Base-by-base conservation (phyloP, 2,113 vertebrate species). In the Apeltes quadracus region DNA sequence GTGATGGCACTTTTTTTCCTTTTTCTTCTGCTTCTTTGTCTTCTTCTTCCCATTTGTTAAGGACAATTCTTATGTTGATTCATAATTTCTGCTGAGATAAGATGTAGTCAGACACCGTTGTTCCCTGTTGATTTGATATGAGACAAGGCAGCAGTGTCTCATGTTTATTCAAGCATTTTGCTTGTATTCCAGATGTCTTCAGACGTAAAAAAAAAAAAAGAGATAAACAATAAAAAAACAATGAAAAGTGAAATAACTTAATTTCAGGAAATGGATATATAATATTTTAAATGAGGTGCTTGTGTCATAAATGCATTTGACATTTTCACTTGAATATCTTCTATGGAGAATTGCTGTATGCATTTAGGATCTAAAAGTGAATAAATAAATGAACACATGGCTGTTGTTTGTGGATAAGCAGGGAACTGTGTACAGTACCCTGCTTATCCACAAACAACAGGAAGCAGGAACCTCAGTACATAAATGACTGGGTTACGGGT, bases 101-200 rank as follows among this genome's bases (percentile, higher is more conserved):
- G 87, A 89, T 90, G 87, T 72, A 85, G 61, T 82, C 81, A 71
- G 86, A 83, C 84, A 62, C 70, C 80, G 80, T 76, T 56, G 67
- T 75, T 89, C 87, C 83, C 88, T 57, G 76, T 79, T 88, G 85
- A 89, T 85, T 74, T 86, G 63, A 82, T 76, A 76, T 85, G 76
- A 92, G 86, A 78, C 50, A 43, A 81, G 70, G 69, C 54, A 34
- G 64, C 39, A n/a, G 57, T 83, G 81, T 81, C 71, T 78, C 63
- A 41, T 86, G 83, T 84, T 88, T 87, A 77, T 59, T 79, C 70
- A 85, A 81, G 76, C 82, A 73, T 83, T 85, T 79, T 41, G 44
- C 63, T 76, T 82, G 65, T 59, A 59, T 85, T 84, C 77, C 86
- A 86, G 75, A 79, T 83, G 79, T 36, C 75, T 62, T 32, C 14